These are phyloP conservation scores for Peromyscus aztecus DNA, from an alignment of 2,797 vertebrate species.

Conservation along the genomic window DNA sequence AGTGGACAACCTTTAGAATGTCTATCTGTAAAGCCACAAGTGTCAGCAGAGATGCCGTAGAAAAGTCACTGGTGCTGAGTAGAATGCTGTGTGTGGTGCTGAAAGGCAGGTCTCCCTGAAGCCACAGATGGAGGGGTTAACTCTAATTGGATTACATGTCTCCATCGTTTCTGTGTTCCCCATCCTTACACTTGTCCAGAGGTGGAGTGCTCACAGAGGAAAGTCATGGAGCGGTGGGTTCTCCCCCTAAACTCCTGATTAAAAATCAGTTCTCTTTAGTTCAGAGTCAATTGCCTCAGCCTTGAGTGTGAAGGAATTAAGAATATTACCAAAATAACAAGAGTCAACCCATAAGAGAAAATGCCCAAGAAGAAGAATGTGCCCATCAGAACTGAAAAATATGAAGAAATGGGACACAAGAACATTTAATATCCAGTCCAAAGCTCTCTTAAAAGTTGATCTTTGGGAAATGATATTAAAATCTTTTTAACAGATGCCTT, in stretches of 20 bases:
- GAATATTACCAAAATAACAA: background rate
- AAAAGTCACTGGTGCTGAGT: background rate
- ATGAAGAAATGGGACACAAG: background rate
- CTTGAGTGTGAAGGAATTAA: background rate
- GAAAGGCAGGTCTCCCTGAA: background rate
- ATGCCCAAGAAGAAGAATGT: background rate
- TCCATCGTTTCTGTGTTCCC: background rate
- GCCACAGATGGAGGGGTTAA: background rate
- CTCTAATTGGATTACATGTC: background rate
- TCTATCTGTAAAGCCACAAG: background rate
- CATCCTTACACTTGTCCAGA: background rate
- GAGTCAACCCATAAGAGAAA: background rate
- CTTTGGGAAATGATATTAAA: conserved; percentile 31
- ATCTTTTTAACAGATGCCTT: background rate
- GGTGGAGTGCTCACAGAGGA: background rate
- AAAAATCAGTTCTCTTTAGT: background rate
- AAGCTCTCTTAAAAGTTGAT: conserved; percentile 10
- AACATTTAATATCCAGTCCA: background rate
- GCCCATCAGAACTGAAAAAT: background rate
- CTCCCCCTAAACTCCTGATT: background rate
- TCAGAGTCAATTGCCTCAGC: background rate
- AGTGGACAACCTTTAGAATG: background rate
- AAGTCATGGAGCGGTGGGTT: background rate
- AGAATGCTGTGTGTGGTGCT: background rate
- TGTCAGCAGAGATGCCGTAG: background rate